Evolutionary conservation across 2,797 vertebrate species (phyloP).

Genomic region (Pantherophis alleghaniensis): DNA sequence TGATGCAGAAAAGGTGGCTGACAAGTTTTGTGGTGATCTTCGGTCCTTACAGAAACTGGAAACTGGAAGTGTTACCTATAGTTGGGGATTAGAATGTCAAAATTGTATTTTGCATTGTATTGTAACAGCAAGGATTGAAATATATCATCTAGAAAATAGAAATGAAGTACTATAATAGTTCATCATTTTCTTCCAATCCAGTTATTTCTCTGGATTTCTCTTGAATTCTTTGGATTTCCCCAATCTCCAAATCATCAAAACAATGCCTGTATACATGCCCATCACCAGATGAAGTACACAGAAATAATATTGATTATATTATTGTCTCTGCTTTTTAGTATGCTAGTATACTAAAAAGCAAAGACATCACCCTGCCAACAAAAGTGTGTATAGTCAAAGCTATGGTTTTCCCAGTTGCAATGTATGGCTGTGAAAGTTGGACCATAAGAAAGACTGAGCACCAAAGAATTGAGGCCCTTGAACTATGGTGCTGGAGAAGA

Average conservation of each 20-base stretch:
- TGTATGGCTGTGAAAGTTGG: no score
- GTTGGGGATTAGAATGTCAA: not conserved
- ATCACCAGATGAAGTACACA: not conserved
- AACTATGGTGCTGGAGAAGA: no score
- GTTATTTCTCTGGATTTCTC: not conserved
- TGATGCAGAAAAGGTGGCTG: not conserved
- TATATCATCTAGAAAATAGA: not conserved
- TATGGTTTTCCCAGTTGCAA: no score
- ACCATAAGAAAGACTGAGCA: no score
- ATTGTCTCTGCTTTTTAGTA: no score
- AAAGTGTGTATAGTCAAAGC: no score
- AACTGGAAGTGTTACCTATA: not conserved
- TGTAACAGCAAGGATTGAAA: not conserved
- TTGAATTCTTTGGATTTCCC: not conserved
- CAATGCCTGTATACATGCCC: not conserved
- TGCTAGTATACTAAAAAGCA: no score
- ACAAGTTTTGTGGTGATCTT: not conserved
- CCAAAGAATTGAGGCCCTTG: no score
- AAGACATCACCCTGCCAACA: no score
- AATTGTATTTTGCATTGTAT: not conserved
- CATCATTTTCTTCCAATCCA: not conserved
- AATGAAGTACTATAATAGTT: not conserved
- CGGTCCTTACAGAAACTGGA: not conserved
- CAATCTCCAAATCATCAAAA: not conserved
- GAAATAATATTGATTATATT: not conserved